Percentiles rank a stretch among this genome's conserved stretches.
Conservation (phyloP, 2,113 vertebrate species). For the Anolis sagrei region DNA sequence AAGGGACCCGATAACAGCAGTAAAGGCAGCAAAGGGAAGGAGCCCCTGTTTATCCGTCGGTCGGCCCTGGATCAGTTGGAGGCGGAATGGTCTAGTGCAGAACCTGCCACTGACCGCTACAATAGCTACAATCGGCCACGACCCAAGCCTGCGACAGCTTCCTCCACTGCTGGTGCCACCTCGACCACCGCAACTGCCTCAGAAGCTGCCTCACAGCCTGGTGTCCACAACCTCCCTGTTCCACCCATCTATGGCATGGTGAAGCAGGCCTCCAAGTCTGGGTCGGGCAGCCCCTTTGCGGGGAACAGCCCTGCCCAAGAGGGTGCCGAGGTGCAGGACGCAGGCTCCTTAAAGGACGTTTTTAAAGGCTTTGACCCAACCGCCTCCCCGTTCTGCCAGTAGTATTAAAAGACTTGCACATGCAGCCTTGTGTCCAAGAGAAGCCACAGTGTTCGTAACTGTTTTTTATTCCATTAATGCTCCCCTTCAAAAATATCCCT, state of each 20-base stretch:
- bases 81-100: conserved; percentile 65
- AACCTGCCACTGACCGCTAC: conserved; percentile 83
- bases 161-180: conserved; percentile 29
- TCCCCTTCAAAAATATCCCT: conserved; percentile 50
- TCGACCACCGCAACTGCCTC: not conserved
- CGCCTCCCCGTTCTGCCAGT: conserved; percentile 95
- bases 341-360: conserved; percentile 92
- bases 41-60: conserved; percentile 88
- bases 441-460: not conserved
- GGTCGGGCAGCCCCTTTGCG: conserved; percentile 85
- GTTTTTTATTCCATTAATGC: conserved; percentile 37
- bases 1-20: conserved; percentile 55
- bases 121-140: conserved; percentile 94
- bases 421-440: not conserved
- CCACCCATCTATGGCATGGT: conserved; percentile 87
- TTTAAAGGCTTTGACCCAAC: conserved; percentile 98
- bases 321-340: conserved; percentile 81
- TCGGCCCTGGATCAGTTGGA: conserved; percentile 90
- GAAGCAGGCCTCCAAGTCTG: conserved; percentile 82
- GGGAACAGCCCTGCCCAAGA: conserved; percentile 88
- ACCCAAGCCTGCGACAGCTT: conserved; percentile 78
- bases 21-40: conserved; percentile 81
- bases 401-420: conserved; percentile 53
- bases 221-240: conserved; percentile 87
- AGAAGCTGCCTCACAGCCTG: conserved; percentile 69